Evolutionary conservation across 2,797 vertebrate genomes (phyloP), one percentile per base, ranked within the genome.

Genomic region (Pogonophryne albipinna): DNA sequence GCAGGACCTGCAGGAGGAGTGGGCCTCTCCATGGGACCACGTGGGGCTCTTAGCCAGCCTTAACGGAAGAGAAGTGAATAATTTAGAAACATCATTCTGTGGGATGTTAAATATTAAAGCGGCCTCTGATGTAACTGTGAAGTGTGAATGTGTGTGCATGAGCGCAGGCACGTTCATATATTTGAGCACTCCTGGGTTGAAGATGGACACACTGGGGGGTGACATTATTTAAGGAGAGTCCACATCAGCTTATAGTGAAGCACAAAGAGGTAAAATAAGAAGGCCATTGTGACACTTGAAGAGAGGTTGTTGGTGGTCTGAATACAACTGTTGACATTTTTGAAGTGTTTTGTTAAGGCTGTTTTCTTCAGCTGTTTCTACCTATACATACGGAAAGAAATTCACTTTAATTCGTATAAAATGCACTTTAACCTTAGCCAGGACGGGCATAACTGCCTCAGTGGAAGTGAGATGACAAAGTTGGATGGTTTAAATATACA

Each of bases 81-180:
- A 94, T 94, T 93, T 78, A 93, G 74, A 85, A 80, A 86, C 87
- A 87, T 91, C 85, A 72, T 92, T 93, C 91, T 87, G 84, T 3
- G 76, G 71, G 85, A 85, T 47, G 85, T 93, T 87, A 92, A 93
- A 93, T 93, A 93, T 94, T 94, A 88, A 88, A 88, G 80, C 12
- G 41, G 77, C 76, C 87, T 91, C 87, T 93, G 92, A 94, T 88
- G 93, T 93, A 94, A 94, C 86, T 46, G 68, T 58, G 56, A 69
- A 77, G 86, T 87, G 88, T 78, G 74, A 63, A 61, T 75, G 82
- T 80, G 79, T 15, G n/a, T 50, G 86, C 65, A 2, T 59, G 61
- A 27, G 75, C 31, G 20, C 42, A 1, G 9, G 83, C 58, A 20
- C 17, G 20, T 53, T 82, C 76, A 49, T 70, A 34, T 71, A 79